These are phyloP conservation scores for Hormiphora californensis DNA, from an alignment of 37 sponge, comb jelly and placozoan species.

Conservation along the genomic window DNA sequence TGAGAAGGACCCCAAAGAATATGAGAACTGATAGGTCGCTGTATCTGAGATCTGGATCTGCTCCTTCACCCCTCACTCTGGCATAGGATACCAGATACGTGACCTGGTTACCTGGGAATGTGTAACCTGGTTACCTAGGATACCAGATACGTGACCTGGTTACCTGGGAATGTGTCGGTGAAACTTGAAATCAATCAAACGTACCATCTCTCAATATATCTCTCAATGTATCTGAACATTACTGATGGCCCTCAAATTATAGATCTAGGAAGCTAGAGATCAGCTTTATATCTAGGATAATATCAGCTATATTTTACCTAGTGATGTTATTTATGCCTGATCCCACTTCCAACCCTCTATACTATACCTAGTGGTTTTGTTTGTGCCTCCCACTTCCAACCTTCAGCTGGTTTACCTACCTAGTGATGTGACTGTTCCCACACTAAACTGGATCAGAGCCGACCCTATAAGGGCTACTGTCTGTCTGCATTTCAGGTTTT, in stretches of 20 bases:
- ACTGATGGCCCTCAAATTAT: too few species aligned
- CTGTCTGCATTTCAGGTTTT: constrained; percentile 12
- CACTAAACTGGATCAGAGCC: constrained; percentile 28
- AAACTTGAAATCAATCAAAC: too few species aligned
- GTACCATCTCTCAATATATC: too few species aligned
- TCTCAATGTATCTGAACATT: too few species aligned
- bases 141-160: neutral
- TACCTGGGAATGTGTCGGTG: neutral
- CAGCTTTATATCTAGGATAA: too few species aligned
- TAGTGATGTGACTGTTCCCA: neutral
- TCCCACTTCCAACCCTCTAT: too few species aligned
- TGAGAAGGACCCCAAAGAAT: neutral
- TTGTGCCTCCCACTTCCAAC: too few species aligned
- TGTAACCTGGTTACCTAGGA: neutral
- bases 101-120: neutral
- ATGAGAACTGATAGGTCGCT: neutral
- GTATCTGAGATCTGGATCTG: neutral
- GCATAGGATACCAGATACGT: neutral
- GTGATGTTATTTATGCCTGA: too few species aligned
- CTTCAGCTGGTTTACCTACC: too few species aligned
- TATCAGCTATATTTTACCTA: too few species aligned
- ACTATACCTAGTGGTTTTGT: too few species aligned
- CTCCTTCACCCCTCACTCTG: neutral
- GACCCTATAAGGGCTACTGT: neutral
- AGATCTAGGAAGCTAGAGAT: too few species aligned